phyloP scores from a whole-genome alignment of 1,140 invertebrate species.

The Lepidurus apus region DNA sequence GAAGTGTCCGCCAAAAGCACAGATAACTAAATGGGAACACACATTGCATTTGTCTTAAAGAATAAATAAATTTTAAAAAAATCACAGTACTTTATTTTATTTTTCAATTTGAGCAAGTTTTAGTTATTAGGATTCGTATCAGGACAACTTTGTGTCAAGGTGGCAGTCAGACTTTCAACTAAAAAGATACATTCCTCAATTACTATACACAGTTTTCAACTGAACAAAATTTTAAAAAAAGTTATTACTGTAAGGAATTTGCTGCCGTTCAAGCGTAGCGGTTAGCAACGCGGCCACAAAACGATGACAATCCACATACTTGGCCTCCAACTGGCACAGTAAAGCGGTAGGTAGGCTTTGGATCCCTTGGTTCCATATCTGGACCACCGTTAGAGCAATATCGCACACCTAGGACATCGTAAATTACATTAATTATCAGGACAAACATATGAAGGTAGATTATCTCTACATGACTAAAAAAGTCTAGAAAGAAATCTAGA shows the following conservation, averaged over 20 bases:
- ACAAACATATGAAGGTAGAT: neutral
- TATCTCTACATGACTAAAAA: no score
- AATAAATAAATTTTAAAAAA: neutral
- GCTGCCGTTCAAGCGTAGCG: slow-evolving; percentile 4
- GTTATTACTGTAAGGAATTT: slow-evolving; percentile 28
- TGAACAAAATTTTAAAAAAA: neutral
- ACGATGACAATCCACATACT: slow-evolving; percentile 29
- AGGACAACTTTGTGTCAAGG: slow-evolving; percentile 31
- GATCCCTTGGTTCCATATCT: slow-evolving; percentile 20
- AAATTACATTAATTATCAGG: neutral
- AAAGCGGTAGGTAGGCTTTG: neutral
- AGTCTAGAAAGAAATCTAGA: no score
- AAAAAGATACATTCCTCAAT: slow-evolving; percentile 19
- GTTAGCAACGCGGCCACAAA: slow-evolving; percentile 30
- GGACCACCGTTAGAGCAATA: slow-evolving; percentile 25
- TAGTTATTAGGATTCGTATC: slow-evolving; percentile 14
- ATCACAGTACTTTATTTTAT: neutral
- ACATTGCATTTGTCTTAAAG: neutral
- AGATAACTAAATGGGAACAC: neutral
- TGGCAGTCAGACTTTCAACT: slow-evolving; percentile 30
- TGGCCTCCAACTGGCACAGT: slow-evolving; percentile 25
- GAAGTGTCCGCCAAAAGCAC: neutral
- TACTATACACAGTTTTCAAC: neutral
- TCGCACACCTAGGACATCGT: slow-evolving; percentile 7
- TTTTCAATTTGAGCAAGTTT: neutral